phyloP scores from a whole-genome alignment of 2,113 vertebrate species.

The Herpetotheres cachinnans region DNA sequence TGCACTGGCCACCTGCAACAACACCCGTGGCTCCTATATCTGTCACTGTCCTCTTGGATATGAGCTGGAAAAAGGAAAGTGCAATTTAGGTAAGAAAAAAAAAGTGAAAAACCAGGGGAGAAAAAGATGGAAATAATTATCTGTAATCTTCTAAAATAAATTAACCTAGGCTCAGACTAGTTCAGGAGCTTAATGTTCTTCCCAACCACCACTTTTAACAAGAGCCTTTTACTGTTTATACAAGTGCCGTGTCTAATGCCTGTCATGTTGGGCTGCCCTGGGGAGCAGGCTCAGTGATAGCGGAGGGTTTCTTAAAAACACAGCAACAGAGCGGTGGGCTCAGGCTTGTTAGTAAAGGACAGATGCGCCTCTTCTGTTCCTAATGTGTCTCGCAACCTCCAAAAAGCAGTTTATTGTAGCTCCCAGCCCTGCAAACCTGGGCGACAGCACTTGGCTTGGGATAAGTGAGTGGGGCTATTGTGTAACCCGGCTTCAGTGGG shows the following conservation, averaged over 20 bases:
- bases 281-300: background rate
- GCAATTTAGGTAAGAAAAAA: slow-evolving; percentile 83
- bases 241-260: background rate
- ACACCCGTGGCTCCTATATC: slow-evolving; percentile 84
- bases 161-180: background rate
- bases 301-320: background rate
- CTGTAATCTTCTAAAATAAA: slow-evolving; percentile 27
- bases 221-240: background rate
- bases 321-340: background rate
- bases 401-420: background rate
- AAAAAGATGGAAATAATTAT: slow-evolving; percentile 16
- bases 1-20: slow-evolving; percentile 79
- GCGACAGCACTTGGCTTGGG: background rate
- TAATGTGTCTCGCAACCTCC: background rate
- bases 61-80: slow-evolving; percentile 87
- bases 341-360: background rate
- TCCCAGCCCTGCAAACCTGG: background rate
- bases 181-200: background rate
- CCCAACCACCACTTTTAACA: background rate
- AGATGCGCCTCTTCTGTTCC: background rate
- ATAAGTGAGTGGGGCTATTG: background rate
- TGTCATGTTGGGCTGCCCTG: background rate
- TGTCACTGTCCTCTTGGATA: slow-evolving; percentile 89
- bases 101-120: background rate
- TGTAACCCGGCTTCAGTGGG: background rate